Conservation (phyloP, 2,888 invertebrate species). For the Drosophila rubida region DNA sequence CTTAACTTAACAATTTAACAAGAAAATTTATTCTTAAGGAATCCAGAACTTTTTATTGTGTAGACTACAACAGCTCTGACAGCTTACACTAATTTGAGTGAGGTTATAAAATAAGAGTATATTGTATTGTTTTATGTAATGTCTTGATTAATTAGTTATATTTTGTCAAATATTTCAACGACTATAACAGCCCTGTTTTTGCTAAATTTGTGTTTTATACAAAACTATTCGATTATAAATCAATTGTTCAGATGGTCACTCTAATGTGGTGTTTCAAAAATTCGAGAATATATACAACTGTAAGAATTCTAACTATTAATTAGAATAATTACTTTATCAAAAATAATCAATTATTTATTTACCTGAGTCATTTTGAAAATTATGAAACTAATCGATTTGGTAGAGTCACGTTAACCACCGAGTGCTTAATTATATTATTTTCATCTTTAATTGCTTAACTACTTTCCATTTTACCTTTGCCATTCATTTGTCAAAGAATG, state of each 20-base stretch:
- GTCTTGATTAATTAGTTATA: background rate
- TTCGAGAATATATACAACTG: too few relatives aligned
- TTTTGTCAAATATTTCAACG: background rate
- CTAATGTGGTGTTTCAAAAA: background rate
- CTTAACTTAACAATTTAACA: background rate
- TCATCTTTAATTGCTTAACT: background rate
- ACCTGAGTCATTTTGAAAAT: too few relatives aligned
- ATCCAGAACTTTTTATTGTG: background rate
- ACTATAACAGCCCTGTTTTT: background rate
- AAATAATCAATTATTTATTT: too few relatives aligned
- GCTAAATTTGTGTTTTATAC: background rate
- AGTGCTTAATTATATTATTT: too few relatives aligned
- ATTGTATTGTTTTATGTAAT: background rate
- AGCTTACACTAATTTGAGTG: background rate
- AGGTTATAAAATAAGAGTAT: background rate
- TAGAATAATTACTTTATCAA: too few relatives aligned
- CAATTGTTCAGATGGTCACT: background rate
- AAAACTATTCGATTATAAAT: background rate
- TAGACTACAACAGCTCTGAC: background rate
- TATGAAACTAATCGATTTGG: too few relatives aligned
- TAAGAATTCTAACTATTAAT: too few relatives aligned
- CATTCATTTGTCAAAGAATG: too few relatives aligned
- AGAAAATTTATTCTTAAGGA: background rate
- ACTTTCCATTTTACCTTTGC: too few relatives aligned
- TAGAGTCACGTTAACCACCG: too few relatives aligned